A percentile compares a stretch with the other conserved stretches of the same genome.
These are phyloP conservation scores for Crocidura indochinensis DNA, from an alignment of 2,797 vertebrate genomes.

Conservation along the genomic window DNA sequence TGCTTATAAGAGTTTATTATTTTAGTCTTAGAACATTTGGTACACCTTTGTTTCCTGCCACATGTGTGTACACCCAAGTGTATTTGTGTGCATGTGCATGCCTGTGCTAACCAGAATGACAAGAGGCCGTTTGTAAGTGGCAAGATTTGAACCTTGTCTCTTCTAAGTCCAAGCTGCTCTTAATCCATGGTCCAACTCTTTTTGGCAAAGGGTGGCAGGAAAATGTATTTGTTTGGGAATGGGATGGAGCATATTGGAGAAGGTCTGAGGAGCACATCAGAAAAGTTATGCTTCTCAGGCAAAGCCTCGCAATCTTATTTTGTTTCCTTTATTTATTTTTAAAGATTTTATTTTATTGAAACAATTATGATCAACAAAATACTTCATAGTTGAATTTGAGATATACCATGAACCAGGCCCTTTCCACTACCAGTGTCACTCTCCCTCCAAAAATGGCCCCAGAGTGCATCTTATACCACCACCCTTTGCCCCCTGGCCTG, in stretches of 20 bases:
- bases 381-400: no score
- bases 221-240: background rate
- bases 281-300: background rate
- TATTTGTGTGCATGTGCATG: no score
- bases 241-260: background rate
- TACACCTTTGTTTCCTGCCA: background rate
- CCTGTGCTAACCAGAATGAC: background rate
- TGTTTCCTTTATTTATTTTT: no score
- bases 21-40: background rate
- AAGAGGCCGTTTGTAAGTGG: background rate
- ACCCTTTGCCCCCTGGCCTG: no score
- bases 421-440: no score
- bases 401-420: no score
- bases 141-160: background rate
- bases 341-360: no score
- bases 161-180: background rate
- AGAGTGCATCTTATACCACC: no score
- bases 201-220: background rate
- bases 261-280: background rate
- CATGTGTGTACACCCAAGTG: background rate
- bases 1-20: background rate
- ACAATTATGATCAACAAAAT: no score
- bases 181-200: background rate
- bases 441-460: no score
- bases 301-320: background rate